Percentiles rank a stretch among this genome's conserved stretches.
These are phyloP conservation scores for Eulimnadia texana DNA, from an alignment of 1,140 invertebrate genomes.

Conservation along the genomic window DNA sequence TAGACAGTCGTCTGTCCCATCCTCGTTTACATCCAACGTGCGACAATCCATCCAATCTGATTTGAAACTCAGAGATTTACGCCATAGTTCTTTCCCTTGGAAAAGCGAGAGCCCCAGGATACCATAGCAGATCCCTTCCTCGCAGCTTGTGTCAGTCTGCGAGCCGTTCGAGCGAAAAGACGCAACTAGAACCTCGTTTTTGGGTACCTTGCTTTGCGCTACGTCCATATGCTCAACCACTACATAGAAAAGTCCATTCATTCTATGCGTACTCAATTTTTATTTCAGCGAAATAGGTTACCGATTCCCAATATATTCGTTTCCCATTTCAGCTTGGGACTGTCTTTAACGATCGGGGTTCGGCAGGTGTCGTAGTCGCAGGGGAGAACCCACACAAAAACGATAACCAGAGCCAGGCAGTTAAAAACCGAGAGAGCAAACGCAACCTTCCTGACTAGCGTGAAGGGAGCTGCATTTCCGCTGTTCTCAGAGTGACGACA, in stretches of 20 bases:
- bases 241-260: too few relatives aligned
- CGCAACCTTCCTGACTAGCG: not conserved
- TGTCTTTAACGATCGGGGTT: not conserved
- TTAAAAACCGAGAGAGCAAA: constrained; percentile 1
- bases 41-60: not conserved
- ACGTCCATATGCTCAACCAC: too few relatives aligned
- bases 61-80: not conserved
- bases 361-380: constrained; percentile 6
- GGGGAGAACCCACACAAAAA: constrained; percentile 6
- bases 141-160: not conserved
- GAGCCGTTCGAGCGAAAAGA: not conserved
- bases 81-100: not conserved
- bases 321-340: not conserved
- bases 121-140: not conserved
- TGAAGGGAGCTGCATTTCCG: not conserved
- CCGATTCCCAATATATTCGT: not conserved
- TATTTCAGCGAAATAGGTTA: not conserved
- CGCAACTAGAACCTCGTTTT: not conserved
- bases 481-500: not conserved
- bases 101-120: not conserved
- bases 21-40: not conserved
- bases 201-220: too few relatives aligned
- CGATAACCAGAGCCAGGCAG: not conserved
- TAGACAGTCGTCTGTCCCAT: not conserved
- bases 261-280: too few relatives aligned